Evolutionary conservation across 2,888 invertebrate species (phyloP).

Genomic region (Pristionchus mayeri): DNA sequence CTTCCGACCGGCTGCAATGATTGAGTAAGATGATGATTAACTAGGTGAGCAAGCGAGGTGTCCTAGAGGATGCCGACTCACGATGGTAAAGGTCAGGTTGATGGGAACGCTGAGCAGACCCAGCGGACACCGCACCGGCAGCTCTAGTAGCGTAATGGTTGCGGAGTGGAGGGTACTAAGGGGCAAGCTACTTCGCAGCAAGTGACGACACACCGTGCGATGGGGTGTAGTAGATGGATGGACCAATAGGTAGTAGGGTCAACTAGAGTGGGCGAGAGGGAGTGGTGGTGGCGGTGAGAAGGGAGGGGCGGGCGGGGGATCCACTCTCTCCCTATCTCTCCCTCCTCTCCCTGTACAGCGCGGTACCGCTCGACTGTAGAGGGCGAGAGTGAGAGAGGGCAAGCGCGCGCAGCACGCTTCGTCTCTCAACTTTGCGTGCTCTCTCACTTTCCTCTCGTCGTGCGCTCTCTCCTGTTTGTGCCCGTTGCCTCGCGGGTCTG

Average conservation of each 20-base stretch:
- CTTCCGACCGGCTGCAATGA: constrained; percentile 47
- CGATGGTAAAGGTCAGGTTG: constrained; percentile 33
- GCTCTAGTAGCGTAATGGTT: constrained; percentile 30
- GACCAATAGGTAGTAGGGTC: background rate
- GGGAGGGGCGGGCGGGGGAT: background rate
- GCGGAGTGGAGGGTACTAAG: background rate
- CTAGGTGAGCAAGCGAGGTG: too few relatives aligned
- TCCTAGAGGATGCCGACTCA: background rate
- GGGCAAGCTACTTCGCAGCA: background rate
- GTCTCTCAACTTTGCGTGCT: background rate
- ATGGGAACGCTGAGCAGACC: background rate
- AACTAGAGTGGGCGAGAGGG: background rate
- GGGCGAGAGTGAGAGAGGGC: constrained; percentile 17
- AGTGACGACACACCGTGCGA: background rate
- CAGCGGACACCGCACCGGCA: constrained; percentile 33
- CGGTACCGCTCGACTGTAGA: background rate
- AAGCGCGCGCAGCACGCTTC: constrained; percentile 35
- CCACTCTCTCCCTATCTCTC: constrained; percentile 12
- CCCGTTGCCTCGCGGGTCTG: background rate
- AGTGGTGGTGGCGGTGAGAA: background rate
- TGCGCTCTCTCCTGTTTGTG: background rate
- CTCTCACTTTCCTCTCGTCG: background rate
- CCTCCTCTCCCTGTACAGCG: constrained; percentile 24
- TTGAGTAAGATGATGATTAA: background rate
- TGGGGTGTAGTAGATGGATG: background rate